These are phyloP conservation scores for Heliangelus exortis DNA, from an alignment of 2,797 vertebrate genomes.

Conservation along the genomic window DNA sequence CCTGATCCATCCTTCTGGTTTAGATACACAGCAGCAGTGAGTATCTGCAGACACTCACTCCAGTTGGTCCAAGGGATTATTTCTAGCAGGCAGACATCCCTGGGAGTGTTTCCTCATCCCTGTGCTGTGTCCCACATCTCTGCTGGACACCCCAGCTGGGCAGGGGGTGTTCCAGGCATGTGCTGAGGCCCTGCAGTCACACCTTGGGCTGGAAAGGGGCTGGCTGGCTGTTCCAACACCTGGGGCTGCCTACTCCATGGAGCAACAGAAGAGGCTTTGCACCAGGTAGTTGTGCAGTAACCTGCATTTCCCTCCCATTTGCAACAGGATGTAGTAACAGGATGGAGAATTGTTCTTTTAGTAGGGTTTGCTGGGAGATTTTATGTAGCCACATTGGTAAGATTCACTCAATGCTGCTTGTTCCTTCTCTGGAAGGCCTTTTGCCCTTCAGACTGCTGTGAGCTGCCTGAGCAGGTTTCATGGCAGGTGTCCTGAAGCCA, in stretches of 20 bases:
- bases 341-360: neutral
- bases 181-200: neutral
- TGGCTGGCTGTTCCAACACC: neutral
- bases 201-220: accelerated
- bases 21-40: neutral
- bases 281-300: neutral
- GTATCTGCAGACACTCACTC: neutral
- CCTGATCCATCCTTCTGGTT: neutral
- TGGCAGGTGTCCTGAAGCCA: accelerated
- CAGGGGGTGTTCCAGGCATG: accelerated
- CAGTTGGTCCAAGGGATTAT: neutral
- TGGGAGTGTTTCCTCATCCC: accelerated
- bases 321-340: neutral
- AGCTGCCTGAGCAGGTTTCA: neutral
- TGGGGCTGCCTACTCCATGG: accelerated
- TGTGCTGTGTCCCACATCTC: neutral
- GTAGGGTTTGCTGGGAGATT: neutral
- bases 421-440: neutral
- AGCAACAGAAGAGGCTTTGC: neutral
- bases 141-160: accelerated
- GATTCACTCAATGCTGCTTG: neutral
- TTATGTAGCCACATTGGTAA: neutral
- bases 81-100: neutral
- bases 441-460: neutral
- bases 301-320: neutral